A percentile compares a stretch with the other conserved stretches of the same genome.
Conservation (phyloP, 2,113 vertebrate genomes). For the Picathartes gymnocephalus region DNA sequence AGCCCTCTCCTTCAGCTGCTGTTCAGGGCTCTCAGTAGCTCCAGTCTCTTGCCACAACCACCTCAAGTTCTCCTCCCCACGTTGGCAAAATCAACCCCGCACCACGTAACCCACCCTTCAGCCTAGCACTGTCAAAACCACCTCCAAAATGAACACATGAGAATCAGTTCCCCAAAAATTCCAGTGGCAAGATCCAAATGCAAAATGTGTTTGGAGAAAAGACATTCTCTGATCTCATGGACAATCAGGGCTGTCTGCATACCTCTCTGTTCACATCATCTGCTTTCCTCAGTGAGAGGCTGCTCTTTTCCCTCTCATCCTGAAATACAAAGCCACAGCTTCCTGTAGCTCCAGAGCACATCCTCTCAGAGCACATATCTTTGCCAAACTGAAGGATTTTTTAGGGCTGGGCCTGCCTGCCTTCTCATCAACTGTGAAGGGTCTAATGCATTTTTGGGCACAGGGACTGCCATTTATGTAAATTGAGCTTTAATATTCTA, state of each 20-base stretch:
- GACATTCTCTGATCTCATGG: neutral
- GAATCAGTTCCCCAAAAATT: neutral
- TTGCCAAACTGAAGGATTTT: neutral
- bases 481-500: neutral
- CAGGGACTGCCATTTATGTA: neutral
- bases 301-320: neutral
- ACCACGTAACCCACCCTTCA: neutral
- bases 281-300: neutral
- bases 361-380: neutral
- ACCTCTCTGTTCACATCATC: neutral
- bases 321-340: neutral
- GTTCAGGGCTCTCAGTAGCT: neutral
- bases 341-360: neutral
- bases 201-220: neutral
- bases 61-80: neutral
- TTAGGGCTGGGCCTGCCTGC: neutral
- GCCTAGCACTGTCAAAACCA: neutral
- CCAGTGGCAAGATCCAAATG: neutral
- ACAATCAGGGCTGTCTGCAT: neutral
- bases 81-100: neutral
- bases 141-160: neutral
- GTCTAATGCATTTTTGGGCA: neutral
- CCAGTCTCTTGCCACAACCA: neutral
- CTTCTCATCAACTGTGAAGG: neutral
- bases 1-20: neutral